Base-by-base conservation (phyloP, 92 coral and sea anemone genomes). In the Chrysogorgia sp. region DNA sequence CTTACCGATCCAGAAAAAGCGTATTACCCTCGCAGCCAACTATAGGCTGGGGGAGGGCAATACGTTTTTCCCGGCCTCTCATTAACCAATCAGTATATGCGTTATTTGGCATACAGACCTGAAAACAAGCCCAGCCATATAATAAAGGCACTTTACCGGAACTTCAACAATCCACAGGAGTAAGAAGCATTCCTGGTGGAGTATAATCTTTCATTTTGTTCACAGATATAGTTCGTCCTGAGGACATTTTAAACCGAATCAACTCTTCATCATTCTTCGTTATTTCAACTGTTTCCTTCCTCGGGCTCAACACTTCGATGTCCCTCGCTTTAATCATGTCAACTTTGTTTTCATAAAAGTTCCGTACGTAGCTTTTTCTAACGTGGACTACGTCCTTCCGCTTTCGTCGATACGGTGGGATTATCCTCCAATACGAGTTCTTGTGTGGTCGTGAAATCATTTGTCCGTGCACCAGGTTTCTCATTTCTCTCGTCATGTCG, bases 391-490 rank as follows among this genome's bases (percentile, higher is more conserved):
- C 90, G 31, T 91, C 89, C 7, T 68, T 77, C 31, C 84, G 86
- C 65, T 85, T 87, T 60, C 88, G 92, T 61, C 84, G 83, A 65
- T 93, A 93, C 17, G 98, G 98, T 20, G 98, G 98, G 22, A 87
- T 93, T 3, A 89, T 91, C 47, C 74, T 81, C 52, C 77, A 82
- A 47, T 93, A 93, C 8, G 98, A 89, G 48, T 61, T 89, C 53
- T 91, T 93, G 49, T 93, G 89, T 1, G 86, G 88, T 58, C 98
- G 76, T 12, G 97, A 84, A 12, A 93, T 93, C 98, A 93, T 93
- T 34, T 93, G 98, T 29, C 92, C 88, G 22, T 89, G 98, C 5
- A 86, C 90, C 1, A 83, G 76, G 65, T 93, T 93, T 55, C 98
- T 67, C 10, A 93, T 82, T 53, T 93, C 98, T 9, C 98, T 87